Evolutionary conservation across 92 coral and sea anemone genomes (phyloP).

Genomic region (Zoanthus solanderi): DNA sequence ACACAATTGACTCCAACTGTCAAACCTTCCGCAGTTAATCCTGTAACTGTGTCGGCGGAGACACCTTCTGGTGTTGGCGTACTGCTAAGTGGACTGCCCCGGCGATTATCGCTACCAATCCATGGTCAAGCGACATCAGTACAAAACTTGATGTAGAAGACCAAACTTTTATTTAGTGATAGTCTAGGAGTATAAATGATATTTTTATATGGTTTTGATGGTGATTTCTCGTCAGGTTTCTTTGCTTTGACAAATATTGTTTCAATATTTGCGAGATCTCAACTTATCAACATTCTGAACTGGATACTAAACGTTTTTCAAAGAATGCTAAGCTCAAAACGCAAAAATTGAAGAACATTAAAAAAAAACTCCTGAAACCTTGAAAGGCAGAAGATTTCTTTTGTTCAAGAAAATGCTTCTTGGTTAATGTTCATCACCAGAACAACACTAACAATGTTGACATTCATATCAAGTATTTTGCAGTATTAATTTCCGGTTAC

Average conservation of each 20-base stretch:
- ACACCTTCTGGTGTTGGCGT: slow-evolving; percentile 56
- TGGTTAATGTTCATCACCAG: too few species aligned
- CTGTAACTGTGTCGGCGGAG: slow-evolving; percentile 49
- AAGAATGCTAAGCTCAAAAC: background rate
- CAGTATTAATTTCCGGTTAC: too few species aligned
- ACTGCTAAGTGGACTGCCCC: slow-evolving; percentile 54
- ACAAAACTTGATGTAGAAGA: slow-evolving; percentile 9
- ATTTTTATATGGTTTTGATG: background rate
- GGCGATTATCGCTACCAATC: slow-evolving; percentile 67
- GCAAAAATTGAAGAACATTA: too few species aligned
- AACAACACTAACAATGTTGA: too few species aligned
- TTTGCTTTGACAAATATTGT: background rate
- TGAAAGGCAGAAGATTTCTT: too few species aligned
- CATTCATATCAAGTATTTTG: too few species aligned
- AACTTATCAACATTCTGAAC: background rate
- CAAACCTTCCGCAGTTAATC: slow-evolving; percentile 10
- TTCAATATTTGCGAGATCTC: background rate
- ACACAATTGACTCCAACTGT: slow-evolving; percentile 39
- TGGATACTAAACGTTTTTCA: background rate
- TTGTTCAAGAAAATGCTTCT: too few species aligned
- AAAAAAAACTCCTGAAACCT: too few species aligned
- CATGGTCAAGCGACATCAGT: slow-evolving; percentile 24
- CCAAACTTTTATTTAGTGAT: slow-evolving; percentile 9
- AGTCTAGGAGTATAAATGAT: background rate
- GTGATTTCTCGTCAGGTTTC: background rate